Evolutionary conservation across 2,113 vertebrate genomes (phyloP), one percentile per base, ranked within the genome.

Genomic region (Cephalopholis sonnerati): DNA sequence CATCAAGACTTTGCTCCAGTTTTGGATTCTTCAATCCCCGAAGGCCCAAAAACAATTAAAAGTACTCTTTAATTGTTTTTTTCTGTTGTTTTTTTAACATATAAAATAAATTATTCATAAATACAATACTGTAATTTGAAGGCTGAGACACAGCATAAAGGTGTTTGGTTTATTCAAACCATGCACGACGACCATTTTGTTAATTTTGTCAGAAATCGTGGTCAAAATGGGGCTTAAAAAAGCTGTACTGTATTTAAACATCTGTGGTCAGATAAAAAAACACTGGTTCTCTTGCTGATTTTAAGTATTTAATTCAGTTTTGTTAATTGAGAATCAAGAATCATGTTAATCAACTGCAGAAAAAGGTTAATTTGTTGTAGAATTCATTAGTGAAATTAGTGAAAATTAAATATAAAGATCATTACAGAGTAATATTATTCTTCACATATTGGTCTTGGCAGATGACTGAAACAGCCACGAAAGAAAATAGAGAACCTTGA

Each of bases 381-480:
- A 22, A 22, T 22, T 27, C 18, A 5, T 41, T 7, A 8, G 27
- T 48, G 15, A 39, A 25, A 16, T 53, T 11, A 12, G 22, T 32
- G n/a, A 39, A 13, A 59, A 32, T 44, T 59, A n/a, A 27, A 25
- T 41, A 46, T 50, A n/a, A 58, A 55, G 44, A 54, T n/a, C 15
- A 61, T 5, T 18, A 44, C 17, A 16, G 39, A 62, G 7, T n/a
- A 6, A 44, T 29, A 22, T 27, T 29, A 64, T 36, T 63, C 55
- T 53, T 68, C n/a, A 72, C 69, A 63, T 80, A 54, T 48, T 51
- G 36, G 8, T 71, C 36, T 77, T 69, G n/a, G 20, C 62, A 69
- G 53, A 83, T 76, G 39, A 69, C 41, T 29, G 9, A 48, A 63
- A 50, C 6, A 58, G 63, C 81, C 53, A 79, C 25, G 53, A 22